Base-by-base conservation (phyloP, 53 echinoderm and acorn worm species). In the Glandiceps talaboti region DNA sequence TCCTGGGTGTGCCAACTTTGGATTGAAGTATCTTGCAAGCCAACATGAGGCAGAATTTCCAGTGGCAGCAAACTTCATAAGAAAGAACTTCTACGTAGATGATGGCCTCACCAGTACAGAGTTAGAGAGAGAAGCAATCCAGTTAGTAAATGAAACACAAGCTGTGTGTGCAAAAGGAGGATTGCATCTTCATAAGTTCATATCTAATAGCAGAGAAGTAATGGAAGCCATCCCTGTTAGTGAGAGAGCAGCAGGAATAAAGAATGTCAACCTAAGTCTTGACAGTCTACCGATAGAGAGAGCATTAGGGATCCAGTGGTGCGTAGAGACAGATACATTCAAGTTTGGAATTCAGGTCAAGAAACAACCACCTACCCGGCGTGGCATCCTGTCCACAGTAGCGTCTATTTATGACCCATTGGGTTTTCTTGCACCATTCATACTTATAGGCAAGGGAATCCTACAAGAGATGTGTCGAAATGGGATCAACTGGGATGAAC, bases 271-370 rank as follows among this genome's bases (percentile, higher is more conserved):
- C 32, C 74, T 84, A 27, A 26, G 26, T 0, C 30, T 27, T 1
- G 84, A 84, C 75, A 77, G 32, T 25, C 82, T 85, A 31, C 86
- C 86, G 1, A 27, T 91, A 20, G 88, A 91, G 33, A 82, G 92
- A 80, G 86, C 83, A 26, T 82, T 88, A 0, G 88, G 91, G n/a
- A 76, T 91, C 28, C 31, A 74, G 73, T 88, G 91, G 91, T 77
- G 79, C 30, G 74, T 91, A 0, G 84, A 82, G 14, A 74, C 78
- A 28, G 88, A 91, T 80, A 28, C 27, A 25, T 88, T 91, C 64
- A 83, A 73, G 25, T 91, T 91, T 76, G 33, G 30, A 14, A 83
- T 86, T 0, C 25, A 82, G 1, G 32, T 73, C 14, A 80, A 81
- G 26, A 81, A 83, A 20, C 73, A 30, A 1, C 77, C 77, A 26